phyloP scores from a whole-genome alignment of 2,113 vertebrate species.

The Siniperca knerii region DNA sequence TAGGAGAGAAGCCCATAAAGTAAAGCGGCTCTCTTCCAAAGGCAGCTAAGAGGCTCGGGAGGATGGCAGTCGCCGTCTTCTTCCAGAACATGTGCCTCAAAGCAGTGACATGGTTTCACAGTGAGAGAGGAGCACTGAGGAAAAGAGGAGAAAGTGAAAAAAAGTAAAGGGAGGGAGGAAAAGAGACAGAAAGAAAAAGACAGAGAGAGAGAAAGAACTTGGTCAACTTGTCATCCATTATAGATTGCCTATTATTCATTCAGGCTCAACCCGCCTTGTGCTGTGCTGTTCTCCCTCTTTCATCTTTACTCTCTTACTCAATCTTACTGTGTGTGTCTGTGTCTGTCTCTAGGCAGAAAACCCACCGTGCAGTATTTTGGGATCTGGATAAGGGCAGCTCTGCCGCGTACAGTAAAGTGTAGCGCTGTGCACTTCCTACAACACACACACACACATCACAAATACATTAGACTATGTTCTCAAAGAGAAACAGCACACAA shows the following conservation, averaged over 20 bases:
- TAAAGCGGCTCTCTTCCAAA: constrained; percentile 71
- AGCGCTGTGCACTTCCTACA: background rate
- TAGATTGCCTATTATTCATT: constrained; percentile 77
- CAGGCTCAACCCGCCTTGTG: constrained; percentile 59
- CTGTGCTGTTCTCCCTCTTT: constrained; percentile 53
- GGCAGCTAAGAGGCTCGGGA: constrained; percentile 78
- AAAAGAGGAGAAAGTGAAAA: constrained; percentile 23
- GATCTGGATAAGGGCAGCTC: constrained; percentile 52
- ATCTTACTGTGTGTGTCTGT: constrained; percentile 38
- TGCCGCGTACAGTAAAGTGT: constrained; percentile 34
- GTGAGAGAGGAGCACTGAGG: constrained; percentile 44
- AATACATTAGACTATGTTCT: constrained; percentile 1
- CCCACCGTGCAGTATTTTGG: constrained; percentile 70
- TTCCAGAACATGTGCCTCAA: constrained; percentile 76
- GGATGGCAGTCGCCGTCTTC: constrained; percentile 69
- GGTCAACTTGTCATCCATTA: constrained; percentile 80
- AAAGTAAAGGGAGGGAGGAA: background rate
- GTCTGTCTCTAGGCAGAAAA: constrained; percentile 76
- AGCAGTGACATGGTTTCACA: constrained; percentile 76
- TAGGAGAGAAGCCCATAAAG: constrained; percentile 70
- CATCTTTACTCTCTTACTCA: constrained; percentile 61
- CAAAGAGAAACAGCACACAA: background rate
- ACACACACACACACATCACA: background rate
- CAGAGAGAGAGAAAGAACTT: constrained; percentile 54
- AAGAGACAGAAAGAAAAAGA: constrained; percentile 9